Evolutionary conservation across 2,113 vertebrate species (phyloP).

Genomic region (Cathartes aura): DNA sequence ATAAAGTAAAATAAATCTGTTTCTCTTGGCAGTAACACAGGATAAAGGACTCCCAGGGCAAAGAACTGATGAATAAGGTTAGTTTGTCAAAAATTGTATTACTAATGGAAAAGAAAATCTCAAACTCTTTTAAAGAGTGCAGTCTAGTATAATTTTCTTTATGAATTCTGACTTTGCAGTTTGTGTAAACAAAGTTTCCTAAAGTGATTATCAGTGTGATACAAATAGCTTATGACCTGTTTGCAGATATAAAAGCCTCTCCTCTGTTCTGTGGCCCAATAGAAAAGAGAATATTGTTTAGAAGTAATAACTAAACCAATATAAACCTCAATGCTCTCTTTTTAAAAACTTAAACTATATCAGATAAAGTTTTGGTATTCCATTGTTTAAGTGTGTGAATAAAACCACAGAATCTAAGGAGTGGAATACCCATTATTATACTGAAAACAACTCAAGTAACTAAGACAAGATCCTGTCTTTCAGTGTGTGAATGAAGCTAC

Average conservation of each 20-base stretch:
- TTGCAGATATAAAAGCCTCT: neutral
- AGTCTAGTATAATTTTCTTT: neutral
- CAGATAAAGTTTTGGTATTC: neutral
- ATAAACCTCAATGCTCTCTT: neutral
- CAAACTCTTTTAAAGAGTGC: neutral
- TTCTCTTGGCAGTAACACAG: neutral
- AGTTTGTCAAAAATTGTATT: neutral
- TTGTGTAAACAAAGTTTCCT: neutral
- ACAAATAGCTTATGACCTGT: neutral
- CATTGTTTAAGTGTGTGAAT: neutral
- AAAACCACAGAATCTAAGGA: neutral
- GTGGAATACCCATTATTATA: neutral
- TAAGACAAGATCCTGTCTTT: neutral
- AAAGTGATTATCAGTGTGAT: neutral
- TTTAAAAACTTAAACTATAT: neutral
- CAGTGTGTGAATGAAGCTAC: neutral
- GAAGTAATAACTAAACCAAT: neutral
- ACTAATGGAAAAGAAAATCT: neutral
- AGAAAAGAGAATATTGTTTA: neutral
- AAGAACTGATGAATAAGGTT: neutral
- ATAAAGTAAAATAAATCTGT: neutral
- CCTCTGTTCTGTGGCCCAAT: rapidly evolving
- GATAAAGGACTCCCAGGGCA: neutral
- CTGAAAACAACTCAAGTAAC: neutral
- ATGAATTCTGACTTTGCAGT: neutral